phyloP scores from a whole-genome alignment of 2,888 invertebrate species.

The Oscheius myriophilus region DNA sequence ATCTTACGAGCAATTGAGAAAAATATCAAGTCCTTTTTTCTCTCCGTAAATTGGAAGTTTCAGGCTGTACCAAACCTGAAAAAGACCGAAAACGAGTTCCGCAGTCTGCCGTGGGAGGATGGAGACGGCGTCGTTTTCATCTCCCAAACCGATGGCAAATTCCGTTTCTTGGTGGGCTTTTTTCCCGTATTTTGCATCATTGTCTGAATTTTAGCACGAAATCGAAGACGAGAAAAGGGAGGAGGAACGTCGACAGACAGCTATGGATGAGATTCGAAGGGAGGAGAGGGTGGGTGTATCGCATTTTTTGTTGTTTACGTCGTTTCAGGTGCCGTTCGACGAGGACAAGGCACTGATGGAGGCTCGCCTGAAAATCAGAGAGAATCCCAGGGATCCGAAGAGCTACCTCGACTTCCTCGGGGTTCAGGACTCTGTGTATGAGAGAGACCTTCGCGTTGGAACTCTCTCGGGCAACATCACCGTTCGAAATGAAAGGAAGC shows the following conservation, averaged over 20 bases:
- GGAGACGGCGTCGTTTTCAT: not conserved
- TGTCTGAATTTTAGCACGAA: no score
- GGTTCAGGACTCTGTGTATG: slow-evolving; percentile 9
- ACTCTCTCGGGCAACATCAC: not conserved
- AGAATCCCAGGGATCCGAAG: not conserved
- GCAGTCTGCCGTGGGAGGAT: not conserved
- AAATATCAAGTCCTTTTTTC: no score
- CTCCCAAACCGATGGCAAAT: not conserved
- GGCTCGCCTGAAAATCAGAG: not conserved
- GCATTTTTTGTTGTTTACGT: not conserved
- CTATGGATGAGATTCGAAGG: no score
- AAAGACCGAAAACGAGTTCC: not conserved
- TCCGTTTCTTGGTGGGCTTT: not conserved
- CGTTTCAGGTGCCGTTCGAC: not conserved
- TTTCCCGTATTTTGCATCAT: no score
- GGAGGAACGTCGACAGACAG: no score
- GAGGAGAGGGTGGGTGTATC: not conserved
- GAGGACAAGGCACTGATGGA: slow-evolving; percentile 4
- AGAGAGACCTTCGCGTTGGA: not conserved
- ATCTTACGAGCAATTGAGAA: no score
- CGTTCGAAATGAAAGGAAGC: slow-evolving; percentile 15
- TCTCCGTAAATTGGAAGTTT: no score
- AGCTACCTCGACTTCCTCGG: slow-evolving; percentile 1
- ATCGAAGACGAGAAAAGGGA: no score
- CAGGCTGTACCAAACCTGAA: not conserved